Base-by-base conservation (phyloP, 2,113 vertebrate genomes). In the Pyrgilauda ruficollis region DNA sequence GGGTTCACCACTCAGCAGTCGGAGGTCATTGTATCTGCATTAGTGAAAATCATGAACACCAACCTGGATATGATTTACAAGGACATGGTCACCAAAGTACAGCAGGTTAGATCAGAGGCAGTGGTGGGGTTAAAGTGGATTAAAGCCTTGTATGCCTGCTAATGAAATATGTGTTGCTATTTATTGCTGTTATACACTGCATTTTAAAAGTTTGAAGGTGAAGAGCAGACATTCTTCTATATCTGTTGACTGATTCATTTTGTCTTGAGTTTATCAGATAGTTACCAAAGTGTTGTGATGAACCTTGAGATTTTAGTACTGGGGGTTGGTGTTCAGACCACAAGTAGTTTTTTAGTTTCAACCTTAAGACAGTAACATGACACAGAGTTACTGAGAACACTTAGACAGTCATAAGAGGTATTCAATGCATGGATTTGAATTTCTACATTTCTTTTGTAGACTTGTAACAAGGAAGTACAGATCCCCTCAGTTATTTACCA, bases 21-120 rank as follows among this genome's bases (percentile, higher is more conserved):
- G 9, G 99, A 99, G 95, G 97, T 98, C 63, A 92, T 99, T 69
- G 98, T 99, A 3, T 98, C 98, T 78, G 96, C 98, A 0, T 92
- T 99, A 93, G 94, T 99, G 95, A 99, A 97, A 97, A 99, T 98
- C 93, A 98, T 98, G 11, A 98, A 98, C 64, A 97, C 97, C 84
- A 99, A 99, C 96, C 98, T 99, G 99, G 98, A 99, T 11, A 55
- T 98, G 37, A 91, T 99, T 94, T 99, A 99, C 73, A 97, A 97
- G 69, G 99, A 99, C 92, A 99, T 99, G 99, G 98, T 99, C 63
- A 99, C 98, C 95, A 99, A 99, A 97, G 97, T 98, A 69, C 98
- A 99, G 89, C 99, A 99, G 98, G 99, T 99, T 85, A 98, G 94
- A 44, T 70, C 64, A 43, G 31, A 73, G 50, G 19, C 49, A 26